phyloP scores from a whole-genome alignment of 2,888 invertebrate genomes.

The Tetragnatha montana region DNA sequence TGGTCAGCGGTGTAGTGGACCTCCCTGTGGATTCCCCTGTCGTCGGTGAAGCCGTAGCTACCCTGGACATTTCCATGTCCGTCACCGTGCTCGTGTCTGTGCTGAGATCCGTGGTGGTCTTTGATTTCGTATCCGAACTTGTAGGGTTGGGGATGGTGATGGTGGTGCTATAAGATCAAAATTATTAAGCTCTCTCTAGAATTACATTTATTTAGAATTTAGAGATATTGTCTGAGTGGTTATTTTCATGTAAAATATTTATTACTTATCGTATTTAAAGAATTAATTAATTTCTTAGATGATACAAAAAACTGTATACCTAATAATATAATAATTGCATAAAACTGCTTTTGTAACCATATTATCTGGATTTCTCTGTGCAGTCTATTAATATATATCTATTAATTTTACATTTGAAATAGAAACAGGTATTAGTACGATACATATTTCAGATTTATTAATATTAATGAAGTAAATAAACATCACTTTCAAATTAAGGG shows the following conservation, averaged over 20 bases:
- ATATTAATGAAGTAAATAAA: too few species aligned
- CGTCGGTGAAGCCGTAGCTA: slow-evolving; percentile 35
- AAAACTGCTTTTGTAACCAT: too few species aligned
- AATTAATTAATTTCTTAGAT: background rate
- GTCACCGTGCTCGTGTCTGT: slow-evolving; percentile 41
- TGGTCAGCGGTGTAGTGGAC: slow-evolving; percentile 43
- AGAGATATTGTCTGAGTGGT: background rate
- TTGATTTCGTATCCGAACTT: slow-evolving; percentile 46
- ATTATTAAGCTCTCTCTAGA: background rate
- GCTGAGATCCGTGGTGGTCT: slow-evolving; percentile 34
- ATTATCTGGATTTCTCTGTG: too few species aligned
- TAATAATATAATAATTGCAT: too few species aligned
- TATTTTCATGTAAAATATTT: background rate
- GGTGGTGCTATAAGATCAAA: background rate
- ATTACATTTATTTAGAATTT: background rate
- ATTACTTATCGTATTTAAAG: background rate
- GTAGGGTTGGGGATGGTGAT: slow-evolving; percentile 41
- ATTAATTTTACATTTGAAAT: too few species aligned
- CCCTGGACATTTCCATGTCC: slow-evolving; percentile 27
- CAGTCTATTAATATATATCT: too few species aligned
- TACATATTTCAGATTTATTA: too few species aligned
- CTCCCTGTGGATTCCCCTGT: slow-evolving; percentile 35
- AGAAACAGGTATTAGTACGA: too few species aligned
- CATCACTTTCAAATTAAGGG: too few species aligned
- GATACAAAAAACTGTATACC: background rate